Evolutionary conservation across 2,113 vertebrate species (phyloP).

Genomic region (Prolemur simus): DNA sequence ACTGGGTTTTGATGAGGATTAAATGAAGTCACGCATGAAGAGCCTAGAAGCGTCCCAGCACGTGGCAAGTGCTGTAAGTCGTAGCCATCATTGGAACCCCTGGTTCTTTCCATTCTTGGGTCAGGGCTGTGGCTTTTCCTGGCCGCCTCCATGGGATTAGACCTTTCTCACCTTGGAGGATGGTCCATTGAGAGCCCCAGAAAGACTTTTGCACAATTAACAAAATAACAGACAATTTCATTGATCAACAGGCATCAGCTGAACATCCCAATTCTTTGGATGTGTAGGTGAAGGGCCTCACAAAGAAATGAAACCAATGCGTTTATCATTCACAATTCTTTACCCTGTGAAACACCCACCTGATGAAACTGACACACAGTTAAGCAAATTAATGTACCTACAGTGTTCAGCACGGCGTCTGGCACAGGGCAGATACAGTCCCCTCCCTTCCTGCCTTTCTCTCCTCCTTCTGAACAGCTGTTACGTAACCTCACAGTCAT

Average conservation of each 20-base stretch:
- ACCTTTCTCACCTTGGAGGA: neutral
- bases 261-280: neutral
- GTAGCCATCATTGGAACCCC: neutral
- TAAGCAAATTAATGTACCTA: rapidly evolving
- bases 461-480: neutral
- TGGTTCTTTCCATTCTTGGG: neutral
- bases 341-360: neutral
- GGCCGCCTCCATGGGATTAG: neutral
- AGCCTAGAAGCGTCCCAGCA: neutral
- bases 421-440: neutral
- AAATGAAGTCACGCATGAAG: neutral
- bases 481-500: neutral
- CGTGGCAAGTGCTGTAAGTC: neutral
- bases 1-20: neutral
- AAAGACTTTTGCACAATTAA: neutral
- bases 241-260: neutral
- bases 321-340: neutral
- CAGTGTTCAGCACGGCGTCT: rapidly evolving
- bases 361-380: neutral
- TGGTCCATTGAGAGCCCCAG: neutral
- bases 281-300: neutral
- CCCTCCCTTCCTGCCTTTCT: neutral
- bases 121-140: neutral
- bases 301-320: neutral
- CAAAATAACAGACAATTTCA: neutral